A percentile compares a stretch with the other conserved stretches of the same genome.
phyloP scores from a whole-genome alignment of 2,888 invertebrate genomes.

The Sphecodes monilicornis region DNA sequence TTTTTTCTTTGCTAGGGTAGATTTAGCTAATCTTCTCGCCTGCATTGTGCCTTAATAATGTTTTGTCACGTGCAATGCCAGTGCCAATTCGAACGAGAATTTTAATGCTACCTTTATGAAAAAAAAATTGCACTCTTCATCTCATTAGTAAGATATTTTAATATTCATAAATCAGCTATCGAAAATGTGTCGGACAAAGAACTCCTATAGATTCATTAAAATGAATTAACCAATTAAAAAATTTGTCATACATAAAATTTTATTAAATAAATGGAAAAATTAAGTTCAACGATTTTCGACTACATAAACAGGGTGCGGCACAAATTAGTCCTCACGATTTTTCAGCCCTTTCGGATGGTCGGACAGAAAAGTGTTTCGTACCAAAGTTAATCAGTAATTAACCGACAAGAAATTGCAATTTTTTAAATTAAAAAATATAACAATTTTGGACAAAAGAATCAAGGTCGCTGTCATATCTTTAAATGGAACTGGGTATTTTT shows the following conservation, averaged over 20 bases:
- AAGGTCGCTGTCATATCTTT: too few relatives aligned
- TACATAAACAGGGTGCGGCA: too few relatives aligned
- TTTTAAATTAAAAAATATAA: too few relatives aligned
- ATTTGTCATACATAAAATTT: not conserved
- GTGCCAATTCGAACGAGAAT: not conserved
- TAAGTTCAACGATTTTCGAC: not conserved
- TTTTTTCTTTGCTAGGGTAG: not conserved
- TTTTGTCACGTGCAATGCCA: not conserved
- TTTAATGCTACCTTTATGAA: not conserved
- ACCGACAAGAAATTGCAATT: too few relatives aligned
- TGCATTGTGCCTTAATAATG: not conserved
- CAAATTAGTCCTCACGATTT: too few relatives aligned
- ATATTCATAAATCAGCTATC: not conserved
- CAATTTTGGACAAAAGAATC: too few relatives aligned
- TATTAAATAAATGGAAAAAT: not conserved
- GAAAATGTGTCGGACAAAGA: too few relatives aligned
- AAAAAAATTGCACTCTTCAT: not conserved
- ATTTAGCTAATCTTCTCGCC: conserved; percentile 5
- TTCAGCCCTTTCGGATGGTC: too few relatives aligned
- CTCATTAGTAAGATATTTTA: not conserved
- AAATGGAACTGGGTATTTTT: too few relatives aligned
- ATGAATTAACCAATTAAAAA: not conserved
- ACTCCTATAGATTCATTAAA: not conserved
- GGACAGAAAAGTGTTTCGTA: too few relatives aligned
- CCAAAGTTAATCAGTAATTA: too few relatives aligned